Base-by-base conservation (phyloP, 2,888 invertebrate species). In the Diaperis boleti region DNA sequence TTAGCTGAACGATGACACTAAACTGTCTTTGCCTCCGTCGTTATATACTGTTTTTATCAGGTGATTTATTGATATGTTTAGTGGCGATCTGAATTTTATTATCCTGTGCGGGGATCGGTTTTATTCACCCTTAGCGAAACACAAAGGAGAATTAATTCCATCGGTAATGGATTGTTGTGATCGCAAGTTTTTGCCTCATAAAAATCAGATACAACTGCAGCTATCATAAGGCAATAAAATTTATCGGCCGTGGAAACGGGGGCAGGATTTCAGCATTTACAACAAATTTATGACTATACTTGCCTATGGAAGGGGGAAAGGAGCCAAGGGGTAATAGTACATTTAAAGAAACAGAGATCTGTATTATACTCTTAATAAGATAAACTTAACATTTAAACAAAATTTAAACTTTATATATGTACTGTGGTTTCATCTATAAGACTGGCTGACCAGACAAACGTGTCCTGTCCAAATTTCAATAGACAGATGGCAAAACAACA, bases 1-100 rank as follows among this genome's bases (percentile, higher is more conserved):
- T 66, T 57, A 64, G 65, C 65, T 66, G 67, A 69, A 64, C 66
- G 72, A 65, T 65, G 69, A 70, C 69, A 69, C 66, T 66, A 69
- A 69, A 70, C 67, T 70, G 70, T 70, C 67, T 62, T 60, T 49
- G 56, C 47, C 50, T 59, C 37, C 37, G 17, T 20, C 45, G 26
- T 52, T 52, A 29, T 37, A 50, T 59, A 57, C 65, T 64, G 70
- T 59, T 70, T 70, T 69, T 69, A 72, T 70, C 65, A 59, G 55
- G 64, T 70, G 72, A 70, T 72, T 70, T 72, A 70, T 72, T 67
- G 69, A 70, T 68, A 68, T 68, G 65, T 66, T 71, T 55, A 59
- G 45, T 33, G 54, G 45, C 61, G 61, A 61, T 61, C 61, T 61
- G 61, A 61, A 61, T 61, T 61, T 61, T 61, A 61, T 61, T 61